Evolutionary conservation across 1,140 invertebrate genomes (phyloP).

Genomic region (Apolygus lucorum): DNA sequence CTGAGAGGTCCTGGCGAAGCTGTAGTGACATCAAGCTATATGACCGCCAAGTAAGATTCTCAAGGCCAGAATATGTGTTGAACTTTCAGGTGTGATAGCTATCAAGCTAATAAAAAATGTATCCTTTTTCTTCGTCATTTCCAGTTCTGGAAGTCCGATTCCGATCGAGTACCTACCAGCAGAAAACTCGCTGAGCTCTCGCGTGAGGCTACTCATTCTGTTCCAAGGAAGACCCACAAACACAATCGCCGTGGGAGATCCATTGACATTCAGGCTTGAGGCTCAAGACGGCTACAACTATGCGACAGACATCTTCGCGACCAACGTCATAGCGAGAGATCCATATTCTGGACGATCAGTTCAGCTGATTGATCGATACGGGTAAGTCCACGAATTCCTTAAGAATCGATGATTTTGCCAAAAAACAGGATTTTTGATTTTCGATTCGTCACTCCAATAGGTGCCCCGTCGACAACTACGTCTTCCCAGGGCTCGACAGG

Average conservation of each 20-base stretch:
- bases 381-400: slow-evolving; percentile 47
- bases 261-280: slow-evolving; percentile 79
- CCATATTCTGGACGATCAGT: slow-evolving; percentile 83
- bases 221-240: slow-evolving; percentile 85
- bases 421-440: slow-evolving; percentile 10
- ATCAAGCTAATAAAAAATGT: too few relatives aligned
- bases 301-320: slow-evolving; percentile 81
- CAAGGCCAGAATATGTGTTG: too few relatives aligned
- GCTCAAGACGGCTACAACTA: slow-evolving; percentile 84
- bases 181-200: slow-evolving; percentile 79
- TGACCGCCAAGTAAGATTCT: slow-evolving; percentile 82
- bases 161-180: slow-evolving; percentile 84
- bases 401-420: too few relatives aligned
- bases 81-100: too few relatives aligned
- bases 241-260: slow-evolving; percentile 88
- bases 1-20: slow-evolving; percentile 84
- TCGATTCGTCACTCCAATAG: slow-evolving; percentile 41
- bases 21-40: slow-evolving; percentile 85
- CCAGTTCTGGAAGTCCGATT: slow-evolving; percentile 72
- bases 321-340: slow-evolving; percentile 86
- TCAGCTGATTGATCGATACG: slow-evolving; percentile 79
- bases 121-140: too few relatives aligned
- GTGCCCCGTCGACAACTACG: slow-evolving; percentile 82
- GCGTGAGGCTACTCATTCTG: slow-evolving; percentile 72
- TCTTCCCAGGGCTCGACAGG: slow-evolving; percentile 82